Evolutionary conservation across 2,113 vertebrate species (phyloP).

Genomic region (Rhadina sibilatrix): DNA sequence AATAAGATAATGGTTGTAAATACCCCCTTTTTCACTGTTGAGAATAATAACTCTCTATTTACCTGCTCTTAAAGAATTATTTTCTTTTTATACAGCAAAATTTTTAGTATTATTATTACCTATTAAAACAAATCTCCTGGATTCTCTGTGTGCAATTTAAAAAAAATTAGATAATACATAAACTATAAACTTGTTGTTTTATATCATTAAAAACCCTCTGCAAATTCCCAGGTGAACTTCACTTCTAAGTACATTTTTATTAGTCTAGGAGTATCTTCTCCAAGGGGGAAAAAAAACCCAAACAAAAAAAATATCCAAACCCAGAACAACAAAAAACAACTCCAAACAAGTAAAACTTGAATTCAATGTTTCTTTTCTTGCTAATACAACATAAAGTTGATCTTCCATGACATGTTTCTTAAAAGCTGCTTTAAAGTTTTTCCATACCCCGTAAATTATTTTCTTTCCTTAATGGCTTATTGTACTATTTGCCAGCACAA

Average conservation of each 20-base stretch:
- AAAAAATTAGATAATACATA: not conserved
- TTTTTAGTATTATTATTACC: not conserved
- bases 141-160: not conserved
- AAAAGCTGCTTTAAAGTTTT: conserved; percentile 66
- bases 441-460: conserved; percentile 62
- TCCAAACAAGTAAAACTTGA: not conserved
- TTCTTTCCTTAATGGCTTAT: conserved; percentile 64
- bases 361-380: not conserved
- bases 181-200: not conserved
- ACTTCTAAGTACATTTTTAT: conserved; percentile 28
- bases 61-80: not conserved
- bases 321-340: not conserved
- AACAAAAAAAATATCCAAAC: not conserved
- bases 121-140: not conserved
- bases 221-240: conserved; percentile 21
- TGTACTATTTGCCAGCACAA: conserved; percentile 66
- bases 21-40: not conserved
- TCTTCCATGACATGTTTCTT: conserved; percentile 70
- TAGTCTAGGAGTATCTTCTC: conserved; percentile 23
- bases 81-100: not conserved
- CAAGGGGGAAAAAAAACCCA: not conserved
- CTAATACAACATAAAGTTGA: conserved; percentile 66
- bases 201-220: not conserved
- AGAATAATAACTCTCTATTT: not conserved
- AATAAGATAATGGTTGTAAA: not conserved